These are phyloP conservation scores for Lycodopsis pacificus DNA, from an alignment of 2,797 vertebrate genomes.

Conservation along the genomic window DNA sequence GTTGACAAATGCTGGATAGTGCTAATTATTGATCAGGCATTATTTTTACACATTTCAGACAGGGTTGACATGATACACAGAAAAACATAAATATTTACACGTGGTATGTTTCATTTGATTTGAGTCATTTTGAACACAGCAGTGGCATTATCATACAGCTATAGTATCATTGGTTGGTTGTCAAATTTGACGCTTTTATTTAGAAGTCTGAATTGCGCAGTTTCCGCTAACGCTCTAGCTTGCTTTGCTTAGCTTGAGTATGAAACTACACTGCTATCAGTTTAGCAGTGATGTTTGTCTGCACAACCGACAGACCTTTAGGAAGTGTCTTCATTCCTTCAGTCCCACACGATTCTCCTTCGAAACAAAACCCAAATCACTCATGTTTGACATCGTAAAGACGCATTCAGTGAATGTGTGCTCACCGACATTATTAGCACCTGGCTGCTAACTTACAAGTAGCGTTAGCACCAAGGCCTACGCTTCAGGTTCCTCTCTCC, in stretches of 20 bases:
- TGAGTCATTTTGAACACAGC: not conserved
- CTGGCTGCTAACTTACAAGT: slow-evolving; percentile 40
- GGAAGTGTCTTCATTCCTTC: not conserved
- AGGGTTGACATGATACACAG: not conserved
- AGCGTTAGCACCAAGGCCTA: slow-evolving; percentile 56
- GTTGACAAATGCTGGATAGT: not conserved
- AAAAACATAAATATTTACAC: fast-evolving
- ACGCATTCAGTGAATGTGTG: not conserved
- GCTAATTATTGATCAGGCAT: fast-evolving
- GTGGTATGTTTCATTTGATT: too few relatives aligned
- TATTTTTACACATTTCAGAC: not conserved
- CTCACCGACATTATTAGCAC: slow-evolving; percentile 31
- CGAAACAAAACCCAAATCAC: not conserved
- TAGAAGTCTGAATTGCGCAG: not conserved
- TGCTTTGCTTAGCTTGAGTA: slow-evolving; percentile 19
- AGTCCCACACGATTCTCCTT: too few relatives aligned
- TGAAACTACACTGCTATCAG: slow-evolving; percentile 44
- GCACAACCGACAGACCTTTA: slow-evolving; percentile 4
- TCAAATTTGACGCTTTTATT: slow-evolving; percentile 27
- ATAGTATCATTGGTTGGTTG: fast-evolving
- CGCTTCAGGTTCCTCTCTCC: slow-evolving; percentile 8
- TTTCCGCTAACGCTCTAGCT: slow-evolving; percentile 12
- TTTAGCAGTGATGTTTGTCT: slow-evolving; percentile 59
- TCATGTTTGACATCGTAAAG: not conserved
- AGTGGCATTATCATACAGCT: not conserved